Percentiles rank a stretch among this genome's conserved stretches.
Evolutionary conservation across 2,888 invertebrate species (phyloP).

Genomic region (Dryocosmus kuriphilus): DNA sequence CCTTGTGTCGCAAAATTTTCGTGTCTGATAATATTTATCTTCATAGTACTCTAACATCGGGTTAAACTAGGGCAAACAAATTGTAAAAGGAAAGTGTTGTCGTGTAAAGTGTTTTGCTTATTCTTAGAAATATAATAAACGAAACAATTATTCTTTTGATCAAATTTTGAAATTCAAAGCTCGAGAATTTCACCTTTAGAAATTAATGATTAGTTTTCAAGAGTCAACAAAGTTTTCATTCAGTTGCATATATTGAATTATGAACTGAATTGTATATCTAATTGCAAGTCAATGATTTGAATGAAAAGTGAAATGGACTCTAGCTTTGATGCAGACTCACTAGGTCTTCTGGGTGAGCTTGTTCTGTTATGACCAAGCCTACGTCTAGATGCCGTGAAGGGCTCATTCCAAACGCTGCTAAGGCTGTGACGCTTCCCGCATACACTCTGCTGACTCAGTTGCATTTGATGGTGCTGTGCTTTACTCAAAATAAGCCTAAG

Average conservation of each 20-base stretch:
- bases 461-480: constrained; percentile 94
- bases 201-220: not conserved
- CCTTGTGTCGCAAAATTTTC: constrained; percentile 73
- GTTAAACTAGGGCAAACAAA: constrained; percentile 71
- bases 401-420: constrained; percentile 72
- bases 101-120: constrained; percentile 1
- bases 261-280: not conserved
- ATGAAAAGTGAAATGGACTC: constrained; percentile 20
- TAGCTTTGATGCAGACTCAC: constrained; percentile 69
- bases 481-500: constrained; percentile 91
- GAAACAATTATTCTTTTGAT: not conserved
- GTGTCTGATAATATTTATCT: constrained; percentile 72
- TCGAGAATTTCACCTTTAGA: not conserved
- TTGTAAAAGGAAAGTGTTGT: constrained; percentile 61
- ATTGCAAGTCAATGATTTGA: not conserved
- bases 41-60: constrained; percentile 73
- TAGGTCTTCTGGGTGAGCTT: constrained; percentile 78
- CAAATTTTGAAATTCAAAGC: not conserved
- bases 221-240: not conserved
- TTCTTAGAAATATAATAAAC: not conserved
- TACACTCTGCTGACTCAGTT: constrained; percentile 85
- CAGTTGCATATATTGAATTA: not conserved
- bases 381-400: constrained; percentile 78
- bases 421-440: constrained; percentile 67
- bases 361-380: constrained; percentile 77